Evolutionary conservation across 2,113 vertebrate species (phyloP).

Genomic region (Eubucco bourcierii): DNA sequence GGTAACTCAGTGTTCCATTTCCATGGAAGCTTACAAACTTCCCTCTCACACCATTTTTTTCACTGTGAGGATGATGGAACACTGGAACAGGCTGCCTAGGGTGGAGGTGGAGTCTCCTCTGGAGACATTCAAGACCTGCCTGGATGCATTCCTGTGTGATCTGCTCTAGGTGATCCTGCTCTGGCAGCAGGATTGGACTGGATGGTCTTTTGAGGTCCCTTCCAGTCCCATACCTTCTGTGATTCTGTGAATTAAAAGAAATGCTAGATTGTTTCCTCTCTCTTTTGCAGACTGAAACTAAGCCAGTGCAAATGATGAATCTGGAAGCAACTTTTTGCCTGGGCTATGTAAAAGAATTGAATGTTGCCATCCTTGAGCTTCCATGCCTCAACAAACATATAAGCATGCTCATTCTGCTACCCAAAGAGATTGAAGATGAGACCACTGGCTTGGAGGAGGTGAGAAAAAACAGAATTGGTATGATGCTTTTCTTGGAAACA

Average conservation of each 20-base stretch:
- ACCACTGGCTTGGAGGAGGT: constrained; percentile 90
- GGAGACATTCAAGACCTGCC: too few relatives aligned
- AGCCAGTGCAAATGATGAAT: constrained; percentile 88
- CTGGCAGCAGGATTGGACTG: too few relatives aligned
- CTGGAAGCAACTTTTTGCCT: constrained; percentile 79
- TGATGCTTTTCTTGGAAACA: not conserved
- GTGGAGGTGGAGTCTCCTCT: too few relatives aligned
- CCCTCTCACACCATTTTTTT: not conserved
- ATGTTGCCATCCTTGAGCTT: constrained; percentile 85
- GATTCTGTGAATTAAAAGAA: not conserved
- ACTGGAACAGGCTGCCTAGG: too few relatives aligned
- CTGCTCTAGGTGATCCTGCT: too few relatives aligned
- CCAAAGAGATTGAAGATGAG: constrained; percentile 80
- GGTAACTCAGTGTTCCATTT: not conserved
- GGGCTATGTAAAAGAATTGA: constrained; percentile 75
- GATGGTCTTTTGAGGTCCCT: too few relatives aligned
- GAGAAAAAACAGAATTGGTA: not conserved
- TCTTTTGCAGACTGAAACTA: constrained; percentile 81
- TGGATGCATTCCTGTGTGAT: too few relatives aligned
- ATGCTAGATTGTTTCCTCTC: not conserved
- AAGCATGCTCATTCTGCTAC: constrained; percentile 93
- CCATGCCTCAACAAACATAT: constrained; percentile 90
- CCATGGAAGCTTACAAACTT: not conserved
- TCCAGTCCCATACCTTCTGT: too few relatives aligned
- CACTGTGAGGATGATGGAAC: too few relatives aligned